These are phyloP conservation scores for Ctenodactylus gundi DNA, from an alignment of 2,113 vertebrate species.

Conservation along the genomic window DNA sequence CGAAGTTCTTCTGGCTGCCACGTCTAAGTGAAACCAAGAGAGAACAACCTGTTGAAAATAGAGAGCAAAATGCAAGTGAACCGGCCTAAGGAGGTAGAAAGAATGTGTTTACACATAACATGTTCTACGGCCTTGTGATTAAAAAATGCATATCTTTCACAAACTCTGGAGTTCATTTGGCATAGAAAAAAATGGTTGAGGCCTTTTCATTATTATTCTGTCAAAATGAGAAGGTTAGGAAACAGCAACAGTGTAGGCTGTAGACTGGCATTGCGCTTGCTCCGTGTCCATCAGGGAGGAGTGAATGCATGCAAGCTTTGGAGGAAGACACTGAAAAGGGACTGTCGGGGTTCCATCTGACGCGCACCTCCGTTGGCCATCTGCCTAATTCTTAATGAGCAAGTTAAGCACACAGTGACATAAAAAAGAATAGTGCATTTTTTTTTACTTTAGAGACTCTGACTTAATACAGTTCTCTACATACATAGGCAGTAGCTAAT, in stretches of 20 bases:
- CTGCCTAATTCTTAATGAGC: conserved; percentile 52
- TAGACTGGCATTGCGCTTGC: neutral
- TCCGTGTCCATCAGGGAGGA: neutral
- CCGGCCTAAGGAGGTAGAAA: neutral
- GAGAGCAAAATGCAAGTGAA: neutral
- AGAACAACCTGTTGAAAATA: neutral
- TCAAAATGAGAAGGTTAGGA: neutral
- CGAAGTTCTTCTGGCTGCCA: neutral
- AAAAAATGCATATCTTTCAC: neutral
- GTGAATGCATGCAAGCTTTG: neutral
- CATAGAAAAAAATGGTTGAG: neutral
- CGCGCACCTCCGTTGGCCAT: conserved; percentile 59
- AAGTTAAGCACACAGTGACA: neutral
- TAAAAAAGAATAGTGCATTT: neutral
- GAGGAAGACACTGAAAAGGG: neutral
- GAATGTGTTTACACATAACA: neutral
- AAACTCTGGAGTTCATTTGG: neutral
- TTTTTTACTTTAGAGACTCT: no score
- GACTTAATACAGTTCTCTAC: neutral
- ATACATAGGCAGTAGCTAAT: neutral
- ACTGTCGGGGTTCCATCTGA: neutral
- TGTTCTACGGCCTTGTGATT: neutral
- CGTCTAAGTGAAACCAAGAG: neutral
- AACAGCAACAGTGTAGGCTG: neutral
- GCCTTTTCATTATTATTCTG: neutral